These are phyloP conservation scores for Malacoctenus gilli DNA, from an alignment of 2,797 vertebrate species.

Conservation along the genomic window DNA sequence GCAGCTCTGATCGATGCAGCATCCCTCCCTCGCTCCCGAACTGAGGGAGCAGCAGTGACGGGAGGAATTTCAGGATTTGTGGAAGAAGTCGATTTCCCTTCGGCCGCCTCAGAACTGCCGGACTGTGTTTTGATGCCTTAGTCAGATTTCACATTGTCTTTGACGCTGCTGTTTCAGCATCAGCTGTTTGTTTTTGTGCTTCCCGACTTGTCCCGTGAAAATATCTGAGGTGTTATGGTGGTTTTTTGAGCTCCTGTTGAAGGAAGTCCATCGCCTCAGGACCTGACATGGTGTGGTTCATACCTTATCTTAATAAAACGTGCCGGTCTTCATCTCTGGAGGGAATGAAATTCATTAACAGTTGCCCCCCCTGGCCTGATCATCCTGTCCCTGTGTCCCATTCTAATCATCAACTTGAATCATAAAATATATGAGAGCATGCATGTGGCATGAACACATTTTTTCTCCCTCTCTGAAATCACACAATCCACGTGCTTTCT, in stretches of 20 bases:
- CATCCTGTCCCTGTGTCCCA: constrained; percentile 13
- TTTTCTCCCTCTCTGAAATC: constrained; percentile 41
- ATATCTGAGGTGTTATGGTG: constrained; percentile 14
- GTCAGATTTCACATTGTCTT: constrained; percentile 4
- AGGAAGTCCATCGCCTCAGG: constrained; percentile 23
- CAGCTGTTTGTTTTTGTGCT: neutral
- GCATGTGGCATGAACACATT: neutral
- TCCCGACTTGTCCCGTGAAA: neutral
- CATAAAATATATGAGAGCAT: constrained; percentile 2
- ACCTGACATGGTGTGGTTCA: constrained; percentile 2
- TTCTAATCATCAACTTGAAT: constrained; percentile 21
- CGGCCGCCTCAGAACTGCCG: neutral
- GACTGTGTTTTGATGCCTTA: constrained; percentile 15
- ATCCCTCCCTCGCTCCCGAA: neutral
- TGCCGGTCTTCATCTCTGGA: constrained; percentile 11
- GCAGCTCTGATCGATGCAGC: constrained; percentile 15
- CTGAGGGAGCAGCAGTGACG: constrained; percentile 10
- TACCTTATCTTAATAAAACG: constrained; percentile 28
- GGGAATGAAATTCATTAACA: constrained; percentile 13
- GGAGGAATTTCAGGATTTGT: constrained; percentile 26
- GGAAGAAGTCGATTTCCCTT: constrained; percentile 25
- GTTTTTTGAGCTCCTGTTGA: too few species aligned
- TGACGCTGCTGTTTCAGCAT: neutral
- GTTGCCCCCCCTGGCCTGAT: constrained; percentile 11
- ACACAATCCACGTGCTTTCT: constrained; percentile 23